These are phyloP conservation scores for Ostrea denselamellosa DNA, from an alignment of 1,140 invertebrate genomes.

Conservation along the genomic window DNA sequence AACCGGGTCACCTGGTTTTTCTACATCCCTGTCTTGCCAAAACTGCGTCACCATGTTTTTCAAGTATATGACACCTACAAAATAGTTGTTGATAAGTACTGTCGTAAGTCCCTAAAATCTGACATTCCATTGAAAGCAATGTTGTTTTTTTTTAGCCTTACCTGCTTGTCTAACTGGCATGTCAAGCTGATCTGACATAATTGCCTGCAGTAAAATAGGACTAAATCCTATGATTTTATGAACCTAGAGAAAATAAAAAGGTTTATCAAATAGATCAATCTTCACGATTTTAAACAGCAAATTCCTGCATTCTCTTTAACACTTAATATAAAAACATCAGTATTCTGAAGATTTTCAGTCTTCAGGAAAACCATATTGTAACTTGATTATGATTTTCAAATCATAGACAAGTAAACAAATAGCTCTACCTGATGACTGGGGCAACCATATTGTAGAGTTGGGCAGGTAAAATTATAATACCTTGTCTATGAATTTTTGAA, in stretches of 20 bases:
- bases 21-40: slow-evolving; percentile 89
- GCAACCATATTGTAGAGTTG: no score
- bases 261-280: no score
- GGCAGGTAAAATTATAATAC: no score
- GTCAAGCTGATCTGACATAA: slow-evolving; percentile 91
- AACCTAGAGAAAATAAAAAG: slow-evolving; percentile 83
- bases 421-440: no score
- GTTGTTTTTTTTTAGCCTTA: background rate
- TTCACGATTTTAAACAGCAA: no score
- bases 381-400: no score
- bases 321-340: no score
- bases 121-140: background rate
- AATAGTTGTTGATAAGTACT: background rate
- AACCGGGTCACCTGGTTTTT: slow-evolving; percentile 85
- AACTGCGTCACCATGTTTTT: slow-evolving; percentile 95
- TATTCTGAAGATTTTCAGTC: no score
- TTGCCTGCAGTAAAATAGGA: slow-evolving; percentile 93
- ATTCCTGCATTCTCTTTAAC: no score
- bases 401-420: no score
- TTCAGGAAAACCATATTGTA: no score
- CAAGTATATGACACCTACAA: slow-evolving; percentile 92
- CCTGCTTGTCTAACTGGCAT: slow-evolving; percentile 91
- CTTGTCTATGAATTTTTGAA: no score
- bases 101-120: background rate
- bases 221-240: slow-evolving; percentile 98